Evolutionary conservation across 2,888 invertebrate genomes (phyloP).

Genomic region (Mimumesa dahlbomi): DNA sequence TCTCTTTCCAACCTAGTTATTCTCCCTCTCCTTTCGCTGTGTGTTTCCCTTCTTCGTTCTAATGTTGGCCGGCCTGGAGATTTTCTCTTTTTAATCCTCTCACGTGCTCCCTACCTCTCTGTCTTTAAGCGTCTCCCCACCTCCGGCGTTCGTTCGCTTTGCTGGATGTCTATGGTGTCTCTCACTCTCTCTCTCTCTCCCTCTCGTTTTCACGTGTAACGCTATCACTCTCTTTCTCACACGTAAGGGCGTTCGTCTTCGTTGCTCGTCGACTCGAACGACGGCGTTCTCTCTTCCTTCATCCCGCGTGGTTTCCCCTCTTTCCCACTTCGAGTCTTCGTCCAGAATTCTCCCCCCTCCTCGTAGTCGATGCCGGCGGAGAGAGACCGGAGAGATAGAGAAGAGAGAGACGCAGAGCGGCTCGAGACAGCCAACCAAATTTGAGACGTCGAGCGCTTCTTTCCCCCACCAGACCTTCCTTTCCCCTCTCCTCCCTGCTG

Average conservation of each 20-base stretch:
- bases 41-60: conserved; percentile 32
- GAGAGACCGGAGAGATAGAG: conserved; percentile 22
- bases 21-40: conserved; percentile 17
- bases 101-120: conserved; percentile 25
- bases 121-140: conserved; percentile 23
- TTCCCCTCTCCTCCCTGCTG: conserved; percentile 49
- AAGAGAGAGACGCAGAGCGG: conserved; percentile 46
- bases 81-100: conserved; percentile 28
- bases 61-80: conserved; percentile 10
- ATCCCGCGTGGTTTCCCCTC: conserved; percentile 10
- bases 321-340: conserved; percentile 39
- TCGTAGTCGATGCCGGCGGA: conserved; percentile 18
- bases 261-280: conserved; percentile 15
- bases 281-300: conserved; percentile 12
- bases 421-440: conserved; percentile 78
- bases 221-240: conserved; percentile 12
- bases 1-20: conserved; percentile 24
- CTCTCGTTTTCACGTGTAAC: no score
- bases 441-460: conserved; percentile 73
- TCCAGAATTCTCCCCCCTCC: conserved; percentile 34
- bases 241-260: no score
- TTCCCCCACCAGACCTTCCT: conserved; percentile 57
- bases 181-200: conserved; percentile 15
- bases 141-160: conserved; percentile 20
- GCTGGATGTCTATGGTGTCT: conserved; percentile 6